Conservation (phyloP, 1,140 invertebrate species). For the Heterodera carotae region DNA sequence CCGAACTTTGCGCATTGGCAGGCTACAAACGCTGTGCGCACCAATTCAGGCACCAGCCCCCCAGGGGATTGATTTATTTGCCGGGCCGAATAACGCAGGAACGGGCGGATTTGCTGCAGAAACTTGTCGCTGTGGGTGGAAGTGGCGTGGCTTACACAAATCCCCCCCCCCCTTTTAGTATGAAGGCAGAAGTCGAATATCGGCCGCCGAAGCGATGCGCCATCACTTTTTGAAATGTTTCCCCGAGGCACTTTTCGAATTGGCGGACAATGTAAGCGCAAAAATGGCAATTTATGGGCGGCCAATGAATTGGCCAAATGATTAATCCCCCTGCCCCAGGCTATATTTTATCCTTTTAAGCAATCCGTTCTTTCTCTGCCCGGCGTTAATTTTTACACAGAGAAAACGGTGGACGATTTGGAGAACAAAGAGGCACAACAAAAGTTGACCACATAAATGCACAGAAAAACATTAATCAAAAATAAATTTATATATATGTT, state of each 20-base stretch:
- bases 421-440: neutral
- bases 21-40: conserved; percentile 30
- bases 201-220: conserved; percentile 71
- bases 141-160: neutral
- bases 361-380: conserved; percentile 48
- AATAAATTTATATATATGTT: neutral
- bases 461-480: neutral
- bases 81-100: conserved; percentile 69
- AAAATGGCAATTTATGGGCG: no score
- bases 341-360: no score
- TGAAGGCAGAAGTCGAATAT: conserved; percentile 71
- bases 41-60: conserved; percentile 9
- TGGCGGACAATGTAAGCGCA: conserved; percentile 32
- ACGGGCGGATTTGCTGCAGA: conserved; percentile 66
- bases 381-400: conserved; percentile 26
- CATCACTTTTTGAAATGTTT: conserved; percentile 70
- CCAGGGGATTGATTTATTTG: conserved; percentile 15
- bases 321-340: no score
- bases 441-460: no score
- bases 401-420: neutral
- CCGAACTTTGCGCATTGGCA: conserved; percentile 41
- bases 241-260: conserved; percentile 31
- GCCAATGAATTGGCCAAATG: no score
- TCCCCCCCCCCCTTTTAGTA: conserved; percentile 68
- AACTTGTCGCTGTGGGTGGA: conserved; percentile 49